Base-by-base conservation (phyloP, 2,797 vertebrate genomes). In the Serranus cabrilla region DNA sequence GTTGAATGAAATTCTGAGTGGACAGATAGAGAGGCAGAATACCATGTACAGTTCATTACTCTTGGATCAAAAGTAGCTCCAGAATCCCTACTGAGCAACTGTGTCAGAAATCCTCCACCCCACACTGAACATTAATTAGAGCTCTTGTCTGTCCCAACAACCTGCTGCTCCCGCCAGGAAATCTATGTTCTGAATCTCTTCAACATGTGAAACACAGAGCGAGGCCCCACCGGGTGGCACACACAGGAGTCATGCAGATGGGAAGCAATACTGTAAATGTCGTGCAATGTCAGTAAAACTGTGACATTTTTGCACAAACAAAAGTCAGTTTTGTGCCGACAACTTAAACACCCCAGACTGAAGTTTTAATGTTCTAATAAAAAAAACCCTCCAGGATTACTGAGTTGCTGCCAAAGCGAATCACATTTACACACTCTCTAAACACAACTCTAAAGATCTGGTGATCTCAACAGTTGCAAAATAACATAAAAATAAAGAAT, bases 71-170 rank as follows among this genome's bases (percentile, higher is more conserved):
- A 82, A 71, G 72, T 59, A 82, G 62, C 63, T 9, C 11, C 71
- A 57, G 72, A 82, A 80, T 86, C 61, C 84, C 86, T 54, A 27
- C 76, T 80, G 82, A 79, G 79, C 40, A 61, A 69, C 76, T 78
- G 57, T 87, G 83, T 90, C 65, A 92, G 80, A 75, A 84, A 84
- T 72, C 67, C 63, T 81, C 74, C 73, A 79, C 64, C 80, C 62
- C 47, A 81, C 80, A 71, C 62, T 64, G 78, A 88, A 81, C 80
- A 76, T 88, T 92, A 90, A 93, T 92, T 90, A 90, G 89, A 85
- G 74, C 81, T 71, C 81, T 76, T 87, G 89, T 89, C 81, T 83
- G 47, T 86, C 70, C 84, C 81, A 82, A 67, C 80, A 78, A 83
- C 88, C 82, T 84, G 81, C 87, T 87, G 89, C 76, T 89, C 73